These are phyloP conservation scores for Drosophila cardini DNA, from an alignment of 1,140 invertebrate species.

Conservation along the genomic window DNA sequence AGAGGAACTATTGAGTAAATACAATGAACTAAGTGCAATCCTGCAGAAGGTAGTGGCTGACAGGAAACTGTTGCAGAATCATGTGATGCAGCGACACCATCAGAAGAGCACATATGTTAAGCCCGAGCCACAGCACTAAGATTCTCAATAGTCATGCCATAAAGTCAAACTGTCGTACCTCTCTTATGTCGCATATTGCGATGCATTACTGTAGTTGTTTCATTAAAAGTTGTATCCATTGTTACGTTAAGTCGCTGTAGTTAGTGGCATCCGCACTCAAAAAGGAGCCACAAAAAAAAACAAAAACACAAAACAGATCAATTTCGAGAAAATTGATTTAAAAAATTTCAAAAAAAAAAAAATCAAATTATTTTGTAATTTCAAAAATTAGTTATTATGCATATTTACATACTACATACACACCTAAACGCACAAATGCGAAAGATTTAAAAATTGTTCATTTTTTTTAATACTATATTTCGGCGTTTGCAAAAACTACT, in stretches of 20 bases:
- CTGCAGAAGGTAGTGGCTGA: slow-evolving; percentile 20
- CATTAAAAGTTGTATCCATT: slow-evolving; percentile 51
- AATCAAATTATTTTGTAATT: neutral
- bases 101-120: slow-evolving; percentile 61
- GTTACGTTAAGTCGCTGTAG: slow-evolving; percentile 61
- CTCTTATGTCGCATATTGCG: slow-evolving; percentile 67
- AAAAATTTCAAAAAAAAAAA: neutral
- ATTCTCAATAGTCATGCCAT: slow-evolving; percentile 69
- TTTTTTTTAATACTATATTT: too few relatives aligned
- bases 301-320: slow-evolving; percentile 18
- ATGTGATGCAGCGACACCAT: slow-evolving; percentile 40
- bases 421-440: slow-evolving; percentile 19
- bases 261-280: slow-evolving; percentile 12
- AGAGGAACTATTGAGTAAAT: slow-evolving; percentile 34
- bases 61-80: slow-evolving; percentile 17
- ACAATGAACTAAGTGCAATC: slow-evolving; percentile 18
- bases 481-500: too few relatives aligned
- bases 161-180: slow-evolving; percentile 57
- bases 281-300: slow-evolving; percentile 30
- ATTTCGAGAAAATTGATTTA: slow-evolving; percentile 28
- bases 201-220: slow-evolving; percentile 49
- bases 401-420: slow-evolving; percentile 30
- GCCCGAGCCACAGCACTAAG: slow-evolving; percentile 46
- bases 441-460: too few relatives aligned
- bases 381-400: slow-evolving; percentile 26